Evolutionary conservation across 2,797 vertebrate species (phyloP), one percentile per base, ranked within the genome.

Genomic region (Micrastur ruficollis): DNA sequence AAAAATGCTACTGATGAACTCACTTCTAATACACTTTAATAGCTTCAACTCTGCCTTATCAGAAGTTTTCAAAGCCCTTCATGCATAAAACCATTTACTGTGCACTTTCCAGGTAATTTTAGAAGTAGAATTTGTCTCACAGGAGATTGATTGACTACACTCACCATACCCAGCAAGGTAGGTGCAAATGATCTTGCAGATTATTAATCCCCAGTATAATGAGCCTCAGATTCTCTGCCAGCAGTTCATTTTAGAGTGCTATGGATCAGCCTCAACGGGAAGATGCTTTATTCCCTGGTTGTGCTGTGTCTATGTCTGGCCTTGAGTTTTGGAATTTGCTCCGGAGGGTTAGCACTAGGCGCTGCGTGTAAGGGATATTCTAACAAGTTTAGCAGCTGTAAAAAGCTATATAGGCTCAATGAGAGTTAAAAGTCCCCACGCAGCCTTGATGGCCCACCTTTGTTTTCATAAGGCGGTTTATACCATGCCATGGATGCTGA

Each of bases 51-150:
- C 58, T 44, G 29, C 74, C 94, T 94, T 75, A 93, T 95, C 81
- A 80, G 70, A 96, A 96, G 84, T 95, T 96, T 89, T 70, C 44
- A 86, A 73, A 95, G 66, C 63, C 90, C 90, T 89, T 82, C 86
- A 89, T 91, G 78, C 89, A 67, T 53, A 87, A 93, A 92, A n/a
- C 36, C 75, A 94, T 92, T 95, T 94, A 87, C 38, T 70, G 29
- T 42, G 44, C 36, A 18, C 63, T 86, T 94, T 67, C 67, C 83
- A 70, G 74, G 86, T 92, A 93, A 95, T 96, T 96, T 96, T 87
- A 92, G 55, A 85, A 92, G 59, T 25, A 72, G 74, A 87, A 89
- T 87, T 93, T 95, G 34, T 81, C 83, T 90, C 5, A 0, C 4
- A 9, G 75, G 67, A 94, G 80, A 96, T 93, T 86, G 85, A 93